A percentile compares a stretch with the other conserved stretches of the same genome.
These are phyloP conservation scores for Pseudomyrmex sp. DNA, from an alignment of 1,140 invertebrate genomes.

Conservation along the genomic window DNA sequence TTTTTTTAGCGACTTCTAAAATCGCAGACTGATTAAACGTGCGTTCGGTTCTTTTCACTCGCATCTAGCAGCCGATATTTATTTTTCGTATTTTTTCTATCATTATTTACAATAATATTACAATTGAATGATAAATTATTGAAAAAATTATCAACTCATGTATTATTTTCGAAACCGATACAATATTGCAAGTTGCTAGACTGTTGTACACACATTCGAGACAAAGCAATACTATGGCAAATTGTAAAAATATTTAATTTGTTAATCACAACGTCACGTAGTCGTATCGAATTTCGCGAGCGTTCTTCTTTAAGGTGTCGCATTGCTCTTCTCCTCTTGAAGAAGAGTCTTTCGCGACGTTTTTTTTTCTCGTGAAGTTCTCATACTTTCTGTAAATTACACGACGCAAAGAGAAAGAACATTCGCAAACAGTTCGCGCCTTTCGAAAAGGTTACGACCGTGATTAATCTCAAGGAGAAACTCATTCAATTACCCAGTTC, in stretches of 20 bases:
- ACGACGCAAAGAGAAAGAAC: conserved; percentile 46
- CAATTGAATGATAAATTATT: no score
- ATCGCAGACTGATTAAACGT: conserved; percentile 33
- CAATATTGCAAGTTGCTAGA: no score
- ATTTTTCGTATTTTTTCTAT: conserved; percentile 8
- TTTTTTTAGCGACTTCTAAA: background rate
- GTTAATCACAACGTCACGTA: background rate
- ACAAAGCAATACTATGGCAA: no score
- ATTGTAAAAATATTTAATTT: background rate
- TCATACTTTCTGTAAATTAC: conserved; percentile 44
- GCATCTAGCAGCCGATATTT: conserved; percentile 63
- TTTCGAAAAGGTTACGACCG: background rate
- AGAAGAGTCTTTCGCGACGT: conserved; percentile 42
- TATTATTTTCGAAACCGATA: no score
- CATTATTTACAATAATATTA: no score
- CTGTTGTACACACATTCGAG: no score
- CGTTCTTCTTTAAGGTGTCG: conserved; percentile 59
- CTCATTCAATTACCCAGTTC: conserved; percentile 24
- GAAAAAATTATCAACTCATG: no score
- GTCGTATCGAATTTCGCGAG: background rate
- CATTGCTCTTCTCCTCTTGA: conserved; percentile 27
- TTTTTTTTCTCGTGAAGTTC: conserved; percentile 26
- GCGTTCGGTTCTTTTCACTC: conserved; percentile 49
- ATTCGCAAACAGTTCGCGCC: conserved; percentile 41
- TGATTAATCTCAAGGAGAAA: conserved; percentile 39